These are phyloP conservation scores for Noturus placidus DNA, from an alignment of 2,113 vertebrate species.

Conservation along the genomic window DNA sequence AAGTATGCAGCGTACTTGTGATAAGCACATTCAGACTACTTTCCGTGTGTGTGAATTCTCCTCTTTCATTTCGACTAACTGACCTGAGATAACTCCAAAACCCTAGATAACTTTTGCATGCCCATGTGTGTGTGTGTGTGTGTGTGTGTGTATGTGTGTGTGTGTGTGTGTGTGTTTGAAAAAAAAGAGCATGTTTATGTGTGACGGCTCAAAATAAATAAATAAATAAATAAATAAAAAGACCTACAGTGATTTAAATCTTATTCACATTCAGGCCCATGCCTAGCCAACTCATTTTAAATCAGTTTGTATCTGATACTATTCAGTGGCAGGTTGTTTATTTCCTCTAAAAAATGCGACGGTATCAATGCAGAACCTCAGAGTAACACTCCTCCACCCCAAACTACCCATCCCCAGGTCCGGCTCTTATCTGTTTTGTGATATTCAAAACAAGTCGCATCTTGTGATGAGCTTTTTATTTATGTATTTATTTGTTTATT, in stretches of 20 bases:
- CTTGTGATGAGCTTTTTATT: background rate
- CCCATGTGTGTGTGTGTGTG: conserved; percentile 2
- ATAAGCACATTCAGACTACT: conserved; percentile 26
- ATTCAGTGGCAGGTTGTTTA: background rate
- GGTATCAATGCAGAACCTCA: background rate
- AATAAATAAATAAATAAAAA: no score
- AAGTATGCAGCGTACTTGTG: background rate
- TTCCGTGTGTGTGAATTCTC: conserved; percentile 7
- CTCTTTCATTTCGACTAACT: background rate
- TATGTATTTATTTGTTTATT: no score
- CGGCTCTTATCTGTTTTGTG: background rate
- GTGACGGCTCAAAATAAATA: background rate
- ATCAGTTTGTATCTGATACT: background rate
- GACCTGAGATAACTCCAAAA: background rate
- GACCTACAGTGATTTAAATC: background rate
- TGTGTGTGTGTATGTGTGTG: conserved; percentile 1
- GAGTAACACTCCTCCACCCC: background rate
- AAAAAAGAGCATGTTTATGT: background rate
- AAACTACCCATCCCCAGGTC: background rate
- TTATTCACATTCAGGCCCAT: background rate
- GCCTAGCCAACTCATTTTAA: background rate
- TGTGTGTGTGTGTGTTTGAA: background rate
- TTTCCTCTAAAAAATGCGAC: background rate
- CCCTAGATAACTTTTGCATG: background rate
- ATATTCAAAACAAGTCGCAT: background rate